phyloP scores from a whole-genome alignment of 2,797 vertebrate genomes.

The Leptoclinus maculatus region DNA sequence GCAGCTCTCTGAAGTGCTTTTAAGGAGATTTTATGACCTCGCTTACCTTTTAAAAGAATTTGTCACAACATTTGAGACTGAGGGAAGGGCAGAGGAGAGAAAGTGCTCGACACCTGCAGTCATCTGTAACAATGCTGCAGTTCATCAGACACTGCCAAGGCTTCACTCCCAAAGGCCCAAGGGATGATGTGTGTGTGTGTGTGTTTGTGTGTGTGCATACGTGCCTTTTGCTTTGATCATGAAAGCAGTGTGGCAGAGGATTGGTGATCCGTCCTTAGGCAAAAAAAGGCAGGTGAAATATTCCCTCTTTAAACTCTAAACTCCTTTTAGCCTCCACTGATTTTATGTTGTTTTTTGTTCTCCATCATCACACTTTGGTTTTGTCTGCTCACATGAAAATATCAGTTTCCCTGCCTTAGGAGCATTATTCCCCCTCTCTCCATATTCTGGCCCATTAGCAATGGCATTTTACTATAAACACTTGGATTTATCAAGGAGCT shows the following conservation, averaged over 20 bases:
- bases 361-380: slow-evolving; percentile 1
- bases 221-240: slow-evolving; percentile 63
- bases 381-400: slow-evolving; percentile 5
- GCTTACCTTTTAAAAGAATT: slow-evolving; percentile 72
- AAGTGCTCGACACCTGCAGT: slow-evolving; percentile 73
- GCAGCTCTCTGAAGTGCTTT: slow-evolving; percentile 56
- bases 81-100: slow-evolving; percentile 44
- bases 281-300: slow-evolving; percentile 26
- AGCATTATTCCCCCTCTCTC: slow-evolving; percentile 1
- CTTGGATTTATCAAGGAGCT: slow-evolving; percentile 72
- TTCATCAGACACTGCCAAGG: slow-evolving; percentile 53
- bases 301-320: slow-evolving; percentile 10
- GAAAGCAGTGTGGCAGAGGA: slow-evolving; percentile 13
- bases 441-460: slow-evolving; percentile 69
- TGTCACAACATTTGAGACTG: slow-evolving; percentile 72
- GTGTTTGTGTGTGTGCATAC: not conserved
- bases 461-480: slow-evolving; percentile 74
- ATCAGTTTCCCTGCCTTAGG: not conserved
- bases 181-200: slow-evolving; percentile 30
- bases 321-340: not conserved
- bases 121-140: slow-evolving; percentile 64
- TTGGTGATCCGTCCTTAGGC: slow-evolving; percentile 32
- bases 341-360: not conserved
- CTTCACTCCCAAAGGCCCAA: slow-evolving; percentile 55
- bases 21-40: slow-evolving; percentile 72